phyloP scores from a whole-genome alignment of 2,888 invertebrate species.

The Sarcophaga variegata region DNA sequence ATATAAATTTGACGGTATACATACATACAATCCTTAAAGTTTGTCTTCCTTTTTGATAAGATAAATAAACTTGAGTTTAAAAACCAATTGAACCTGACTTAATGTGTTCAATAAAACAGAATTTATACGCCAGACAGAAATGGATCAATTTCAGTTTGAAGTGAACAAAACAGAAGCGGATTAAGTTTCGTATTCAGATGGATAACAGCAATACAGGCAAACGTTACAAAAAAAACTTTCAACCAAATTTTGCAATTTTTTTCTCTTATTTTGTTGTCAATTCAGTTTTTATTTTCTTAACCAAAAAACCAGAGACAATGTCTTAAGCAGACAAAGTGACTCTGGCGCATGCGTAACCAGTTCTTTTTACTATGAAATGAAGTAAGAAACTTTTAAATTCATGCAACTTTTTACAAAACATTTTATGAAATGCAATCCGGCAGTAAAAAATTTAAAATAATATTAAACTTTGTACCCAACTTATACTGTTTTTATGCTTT shows the following conservation, averaged over 20 bases:
- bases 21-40: too few species aligned
- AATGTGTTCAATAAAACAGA: slow-evolving; percentile 28
- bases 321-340: slow-evolving; percentile 57
- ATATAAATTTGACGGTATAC: too few species aligned
- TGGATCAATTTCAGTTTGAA: slow-evolving; percentile 51
- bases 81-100: slow-evolving; percentile 53
- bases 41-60: not conserved
- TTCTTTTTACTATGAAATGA: slow-evolving; percentile 7
- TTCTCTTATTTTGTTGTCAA: not conserved
- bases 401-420: not conserved
- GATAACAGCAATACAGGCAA: not conserved
- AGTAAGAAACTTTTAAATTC: not conserved
- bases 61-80: slow-evolving; percentile 44
- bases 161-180: slow-evolving; percentile 26
- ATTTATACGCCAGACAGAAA: slow-evolving; percentile 63
- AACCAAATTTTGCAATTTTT: not conserved
- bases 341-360: slow-evolving; percentile 59
- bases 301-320: not conserved
- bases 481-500: too few species aligned
- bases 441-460: too few species aligned
- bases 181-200: slow-evolving; percentile 43
- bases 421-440: too few species aligned
- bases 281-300: not conserved
- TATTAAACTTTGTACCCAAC: too few species aligned
- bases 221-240: not conserved